phyloP scores from a whole-genome alignment of 2,113 vertebrate species.

The Ochotona curzoniae region DNA sequence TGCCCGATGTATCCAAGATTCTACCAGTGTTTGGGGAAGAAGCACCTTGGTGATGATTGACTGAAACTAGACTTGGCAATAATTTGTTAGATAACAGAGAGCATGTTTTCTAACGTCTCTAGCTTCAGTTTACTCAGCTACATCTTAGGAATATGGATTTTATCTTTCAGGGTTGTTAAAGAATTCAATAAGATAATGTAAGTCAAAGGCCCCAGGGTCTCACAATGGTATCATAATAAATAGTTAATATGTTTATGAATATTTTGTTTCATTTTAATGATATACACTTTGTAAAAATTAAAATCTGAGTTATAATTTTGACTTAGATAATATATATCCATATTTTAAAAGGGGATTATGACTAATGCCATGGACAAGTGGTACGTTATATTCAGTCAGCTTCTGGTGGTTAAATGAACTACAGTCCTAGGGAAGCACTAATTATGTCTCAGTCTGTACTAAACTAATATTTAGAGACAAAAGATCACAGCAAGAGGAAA shows the following conservation, averaged over 20 bases:
- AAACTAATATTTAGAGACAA: constrained; percentile 28
- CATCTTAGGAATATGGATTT: background rate
- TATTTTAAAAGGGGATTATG: background rate
- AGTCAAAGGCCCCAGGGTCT: background rate
- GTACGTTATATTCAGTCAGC: background rate
- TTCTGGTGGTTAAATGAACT: constrained; percentile 13
- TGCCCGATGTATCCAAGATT: background rate
- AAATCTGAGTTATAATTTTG: constrained; percentile 15
- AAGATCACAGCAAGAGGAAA: constrained; percentile 46
- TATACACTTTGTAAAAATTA: background rate
- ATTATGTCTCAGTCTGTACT: background rate
- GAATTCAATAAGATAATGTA: background rate
- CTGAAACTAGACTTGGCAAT: background rate
- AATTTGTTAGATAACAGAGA: background rate
- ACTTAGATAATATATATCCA: background rate
- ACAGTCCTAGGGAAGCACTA: background rate
- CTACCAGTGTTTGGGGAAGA: background rate
- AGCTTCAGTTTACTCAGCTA: background rate
- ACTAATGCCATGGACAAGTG: background rate
- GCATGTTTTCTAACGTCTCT: background rate
- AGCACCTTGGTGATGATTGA: background rate
- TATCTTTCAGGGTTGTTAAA: constrained; percentile 23
- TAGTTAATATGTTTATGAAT: background rate
- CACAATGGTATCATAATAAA: background rate
- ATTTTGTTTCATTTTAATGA: constrained; percentile 11